phyloP scores from a whole-genome alignment of 2,888 invertebrate species.

The Chalcis sispes region DNA sequence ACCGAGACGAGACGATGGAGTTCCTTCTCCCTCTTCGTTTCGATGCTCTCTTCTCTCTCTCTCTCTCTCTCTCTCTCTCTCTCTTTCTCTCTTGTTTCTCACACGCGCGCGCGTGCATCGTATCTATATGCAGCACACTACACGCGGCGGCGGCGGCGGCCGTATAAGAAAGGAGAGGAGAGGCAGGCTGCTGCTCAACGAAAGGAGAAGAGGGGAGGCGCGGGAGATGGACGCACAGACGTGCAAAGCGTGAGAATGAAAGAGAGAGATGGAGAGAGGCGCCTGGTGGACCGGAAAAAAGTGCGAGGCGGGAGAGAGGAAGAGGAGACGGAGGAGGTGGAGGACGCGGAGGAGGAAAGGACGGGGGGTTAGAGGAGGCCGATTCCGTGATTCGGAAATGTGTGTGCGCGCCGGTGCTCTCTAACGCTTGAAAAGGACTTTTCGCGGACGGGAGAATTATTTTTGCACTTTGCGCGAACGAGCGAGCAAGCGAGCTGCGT shows the following conservation, averaged over 20 bases:
- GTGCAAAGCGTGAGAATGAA: slow-evolving; percentile 52
- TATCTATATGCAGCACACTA: too few relatives aligned
- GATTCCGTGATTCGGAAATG: slow-evolving; percentile 39
- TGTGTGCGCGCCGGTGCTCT: neutral
- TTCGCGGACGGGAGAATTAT: slow-evolving; percentile 24
- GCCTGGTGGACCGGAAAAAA: slow-evolving; percentile 49
- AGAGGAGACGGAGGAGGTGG: slow-evolving; percentile 15
- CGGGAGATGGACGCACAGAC: slow-evolving; percentile 38
- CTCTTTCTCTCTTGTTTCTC: slow-evolving; percentile 31
- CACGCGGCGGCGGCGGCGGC: too few relatives aligned
- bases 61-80: too few relatives aligned
- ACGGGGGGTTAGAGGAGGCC: slow-evolving; percentile 20
- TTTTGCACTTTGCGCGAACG: slow-evolving; percentile 16
- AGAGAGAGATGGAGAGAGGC: slow-evolving; percentile 23
- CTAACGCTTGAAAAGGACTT: neutral
- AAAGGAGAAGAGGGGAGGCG: neutral
- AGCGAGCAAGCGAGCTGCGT: neutral
- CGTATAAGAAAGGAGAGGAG: neutral
- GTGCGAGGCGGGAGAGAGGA: slow-evolving; percentile 45
- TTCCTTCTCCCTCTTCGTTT: slow-evolving; percentile 43
- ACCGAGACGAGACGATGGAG: slow-evolving; percentile 42
- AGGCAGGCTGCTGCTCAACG: too few relatives aligned
- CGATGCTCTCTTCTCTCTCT: neutral
- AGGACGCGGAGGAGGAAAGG: slow-evolving; percentile 34
- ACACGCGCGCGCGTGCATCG: neutral